Base-by-base conservation (phyloP, 2,797 vertebrate genomes). In the Emys orbicularis region DNA sequence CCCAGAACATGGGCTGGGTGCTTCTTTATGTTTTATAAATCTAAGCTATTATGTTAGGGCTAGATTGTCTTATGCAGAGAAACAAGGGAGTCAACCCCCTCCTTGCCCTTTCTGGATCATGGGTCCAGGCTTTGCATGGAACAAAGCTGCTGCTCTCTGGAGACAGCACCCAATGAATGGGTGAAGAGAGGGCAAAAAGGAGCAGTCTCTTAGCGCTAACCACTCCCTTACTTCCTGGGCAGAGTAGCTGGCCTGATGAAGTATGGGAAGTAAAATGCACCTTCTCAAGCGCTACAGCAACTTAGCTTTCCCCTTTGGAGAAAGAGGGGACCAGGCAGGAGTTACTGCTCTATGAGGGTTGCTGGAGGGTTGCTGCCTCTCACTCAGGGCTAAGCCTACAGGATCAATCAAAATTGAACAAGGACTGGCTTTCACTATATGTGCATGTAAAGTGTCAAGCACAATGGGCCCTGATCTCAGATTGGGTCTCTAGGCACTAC, bases 11-110 rank as follows among this genome's bases (percentile, higher is more conserved):
- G 5, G 41, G n/a, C 65, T 81, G 92, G 65, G 16, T 86, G 31
- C 68, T 86, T 65, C 82, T 72, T 87, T 29, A 29, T 44, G 15
- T 56, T 93, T 92, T 90, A 79, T 90, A 79, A 41, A 68, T 31
- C 81, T 92, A 57, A 91, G 82, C 7, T 23, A 29, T 50, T 68
- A 31, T 21, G 81, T 21, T 1, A 0, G 1, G 49, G n/a, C 86
- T 89, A 3, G 41, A 21, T 52, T 79, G 77, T 82, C 50, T 87
- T 91, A 82, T 86, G 88, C 82, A 87, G 27, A 5, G 5, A 37
- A 83, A 19, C 9, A 10, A 34, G 21, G 41, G 47, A 82, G 88
- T 34, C 52, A 91, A 59, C 6, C 59, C 44, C 37, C 57, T 41
- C 53, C 21, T 16, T 37, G 65, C 27, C 27, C 61, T 80, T 72